Evolutionary conservation across 2,888 invertebrate genomes (phyloP), one percentile per base, ranked within the genome.

Genomic region (Bembecia ichneumoniformis): DNA sequence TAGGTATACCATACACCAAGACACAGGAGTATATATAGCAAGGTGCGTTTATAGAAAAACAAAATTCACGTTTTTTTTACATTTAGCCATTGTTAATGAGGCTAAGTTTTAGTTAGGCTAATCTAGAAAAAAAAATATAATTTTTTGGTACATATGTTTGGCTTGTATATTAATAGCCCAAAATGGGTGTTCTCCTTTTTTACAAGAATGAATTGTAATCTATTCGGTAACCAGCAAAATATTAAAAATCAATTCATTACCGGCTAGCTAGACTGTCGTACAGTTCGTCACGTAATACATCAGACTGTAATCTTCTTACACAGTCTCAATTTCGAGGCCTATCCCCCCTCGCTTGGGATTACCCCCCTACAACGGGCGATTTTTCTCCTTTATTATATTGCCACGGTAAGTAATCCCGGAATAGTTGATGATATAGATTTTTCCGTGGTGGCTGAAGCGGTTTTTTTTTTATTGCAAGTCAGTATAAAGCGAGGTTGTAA

Each of bases 281-380:
- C 44, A 15, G 15, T 56, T 61, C 63, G 71, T 75, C 81, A 80
- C 78, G 81, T 79, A 80, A 81, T 80, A 78, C 77, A 77, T 80
- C 78, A 77, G 68, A 64, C 60, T 17, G 76, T 83, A 83, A 84
- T 83, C 83, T 82, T 75, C 82, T 84, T 82, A 82, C 72, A 71
- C 69, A 72, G 73, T 74, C 80, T 79, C 79, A 77, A 81, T 81
- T 78, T 74, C 72, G 68, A 51, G 53, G 63, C 63, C 62, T 56
- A 52, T 58, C 56, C 56, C 55, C 61, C 58, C 64, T 54, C 60
- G 66, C 64, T 14, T 40, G 74, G 72, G 79, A 77, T 71, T 71
- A 71, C 68, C 54, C 57, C 70, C 68, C 60, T 52, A 48, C 3
- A 52, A 53, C 49, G 55, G 60, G 53, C 56, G 63, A 67, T 71